Evolutionary conservation across 1,140 invertebrate genomes (phyloP), one percentile per base, ranked within the genome.

Genomic region (Sycobia sp.): DNA sequence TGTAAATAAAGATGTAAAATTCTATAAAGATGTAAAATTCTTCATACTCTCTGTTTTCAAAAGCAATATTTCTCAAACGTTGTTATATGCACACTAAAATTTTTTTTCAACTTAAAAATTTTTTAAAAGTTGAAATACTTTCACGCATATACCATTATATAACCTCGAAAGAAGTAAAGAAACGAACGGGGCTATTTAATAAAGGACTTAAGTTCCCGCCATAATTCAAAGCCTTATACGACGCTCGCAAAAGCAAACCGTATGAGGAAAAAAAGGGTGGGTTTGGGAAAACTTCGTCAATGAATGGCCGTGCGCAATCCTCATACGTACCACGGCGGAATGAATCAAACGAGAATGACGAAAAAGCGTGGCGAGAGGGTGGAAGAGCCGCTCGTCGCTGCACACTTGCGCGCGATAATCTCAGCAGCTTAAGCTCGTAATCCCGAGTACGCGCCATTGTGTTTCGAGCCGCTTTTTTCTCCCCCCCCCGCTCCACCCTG

Each of bases 401-500:
- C n/a, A n/a, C n/a, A n/a, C n/a, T n/a, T n/a, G n/a, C n/a, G 22
- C 14, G 56, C 18, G 57, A 51, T 60, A 57, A 65, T 65, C 50
- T 59, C 27, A 16, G 14, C 20, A 34, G 56, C 43, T 59, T 54
- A 65, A 65, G 41, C 39, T 65, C 49, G 49, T 54, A 57, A 65
- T 65, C 56, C 50, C 34, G 10, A 10, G 36, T 9, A 29, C 29
- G 44, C 22, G 46, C 29, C 18, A 43, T 64, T 51, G 23, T 44
- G 18, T 29, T 58, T 51, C 44, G 18, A 39, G 29, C 11, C n/a
- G n/a, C n/a, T n/a, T n/a, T n/a, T n/a, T n/a, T n/a, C n/a, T n/a
- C n/a, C n/a, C n/a, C n/a, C n/a, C n/a, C n/a, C n/a, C n/a, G n/a
- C n/a, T n/a, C n/a, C n/a, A n/a, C n/a, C n/a, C n/a, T n/a, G n/a